Conservation (phyloP, 2,888 invertebrate species). For the Drosophila mulleri region DNA sequence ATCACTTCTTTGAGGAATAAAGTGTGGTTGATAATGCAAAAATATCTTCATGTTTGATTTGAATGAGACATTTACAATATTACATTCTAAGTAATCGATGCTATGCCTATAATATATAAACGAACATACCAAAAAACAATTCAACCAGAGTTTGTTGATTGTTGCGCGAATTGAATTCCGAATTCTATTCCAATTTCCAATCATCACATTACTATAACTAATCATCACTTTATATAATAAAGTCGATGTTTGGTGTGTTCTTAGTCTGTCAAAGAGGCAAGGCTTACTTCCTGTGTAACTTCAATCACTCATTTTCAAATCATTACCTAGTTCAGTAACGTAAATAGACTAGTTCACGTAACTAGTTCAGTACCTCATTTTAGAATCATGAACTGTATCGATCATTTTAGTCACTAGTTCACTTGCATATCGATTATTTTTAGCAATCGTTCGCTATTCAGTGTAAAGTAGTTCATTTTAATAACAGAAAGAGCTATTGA, state of each 20-base stretch:
- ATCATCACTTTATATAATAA: neutral
- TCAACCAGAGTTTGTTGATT: neutral
- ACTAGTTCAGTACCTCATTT: no score
- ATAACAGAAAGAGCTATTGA: no score
- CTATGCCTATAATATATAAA: neutral
- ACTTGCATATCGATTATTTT: neutral
- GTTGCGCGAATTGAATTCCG: neutral
- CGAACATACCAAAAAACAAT: neutral
- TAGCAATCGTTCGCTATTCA: neutral
- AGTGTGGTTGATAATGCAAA: neutral
- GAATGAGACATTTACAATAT: neutral
- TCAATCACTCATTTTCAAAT: neutral
- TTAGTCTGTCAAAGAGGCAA: no score
- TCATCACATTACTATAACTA: neutral
- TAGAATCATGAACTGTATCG: no score
- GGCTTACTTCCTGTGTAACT: no score
- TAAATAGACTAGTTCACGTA: neutral
- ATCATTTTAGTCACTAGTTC: no score
- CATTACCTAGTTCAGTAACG: neutral
- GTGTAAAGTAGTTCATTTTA: neutral
- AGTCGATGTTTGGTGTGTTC: no score
- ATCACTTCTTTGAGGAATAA: constrained; percentile 44
- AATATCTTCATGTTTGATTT: neutral
- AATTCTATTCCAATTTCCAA: neutral
- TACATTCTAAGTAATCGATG: neutral